These are phyloP conservation scores for Acestrorhynchus altus DNA, from an alignment of 2,797 vertebrate species.

Conservation along the genomic window DNA sequence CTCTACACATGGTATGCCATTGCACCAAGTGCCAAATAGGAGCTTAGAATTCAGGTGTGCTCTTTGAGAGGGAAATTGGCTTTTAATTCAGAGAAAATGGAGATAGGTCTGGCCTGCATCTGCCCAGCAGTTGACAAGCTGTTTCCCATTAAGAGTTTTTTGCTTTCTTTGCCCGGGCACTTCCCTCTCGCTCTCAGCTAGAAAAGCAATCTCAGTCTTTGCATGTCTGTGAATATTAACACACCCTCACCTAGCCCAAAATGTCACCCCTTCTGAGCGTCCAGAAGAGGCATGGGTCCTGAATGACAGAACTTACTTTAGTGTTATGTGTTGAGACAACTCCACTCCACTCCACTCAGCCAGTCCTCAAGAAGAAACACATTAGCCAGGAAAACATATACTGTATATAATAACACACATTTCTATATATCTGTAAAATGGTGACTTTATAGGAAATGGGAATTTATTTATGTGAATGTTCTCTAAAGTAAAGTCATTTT, in stretches of 20 bases:
- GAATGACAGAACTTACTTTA: slow-evolving; percentile 1
- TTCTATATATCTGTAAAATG: background rate
- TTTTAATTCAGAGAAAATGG: slow-evolving; percentile 73
- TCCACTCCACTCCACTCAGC: background rate
- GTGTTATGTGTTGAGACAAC: background rate
- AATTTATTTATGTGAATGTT: no score
- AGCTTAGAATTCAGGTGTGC: slow-evolving; percentile 50
- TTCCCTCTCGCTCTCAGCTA: slow-evolving; percentile 71
- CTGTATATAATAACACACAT: background rate
- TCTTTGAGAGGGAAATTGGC: slow-evolving; percentile 69
- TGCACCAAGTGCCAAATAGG: background rate
- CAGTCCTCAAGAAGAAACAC: background rate
- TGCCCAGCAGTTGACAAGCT: slow-evolving; percentile 72
- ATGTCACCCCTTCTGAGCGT: slow-evolving; percentile 71
- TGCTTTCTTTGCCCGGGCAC: slow-evolving; percentile 64
- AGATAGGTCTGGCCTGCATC: slow-evolving; percentile 74
- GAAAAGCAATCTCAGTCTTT: slow-evolving; percentile 80
- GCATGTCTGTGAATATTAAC: slow-evolving; percentile 82
- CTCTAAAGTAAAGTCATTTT: background rate
- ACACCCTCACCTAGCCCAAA: slow-evolving; percentile 72
- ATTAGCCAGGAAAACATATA: background rate
- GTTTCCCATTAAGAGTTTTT: slow-evolving; percentile 70
- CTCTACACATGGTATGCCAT: background rate
- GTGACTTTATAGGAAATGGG: no score
- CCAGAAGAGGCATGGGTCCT: slow-evolving; percentile 53